phyloP scores from a whole-genome alignment of 2,113 vertebrate species.

The Aspiorhynchus laticeps region DNA sequence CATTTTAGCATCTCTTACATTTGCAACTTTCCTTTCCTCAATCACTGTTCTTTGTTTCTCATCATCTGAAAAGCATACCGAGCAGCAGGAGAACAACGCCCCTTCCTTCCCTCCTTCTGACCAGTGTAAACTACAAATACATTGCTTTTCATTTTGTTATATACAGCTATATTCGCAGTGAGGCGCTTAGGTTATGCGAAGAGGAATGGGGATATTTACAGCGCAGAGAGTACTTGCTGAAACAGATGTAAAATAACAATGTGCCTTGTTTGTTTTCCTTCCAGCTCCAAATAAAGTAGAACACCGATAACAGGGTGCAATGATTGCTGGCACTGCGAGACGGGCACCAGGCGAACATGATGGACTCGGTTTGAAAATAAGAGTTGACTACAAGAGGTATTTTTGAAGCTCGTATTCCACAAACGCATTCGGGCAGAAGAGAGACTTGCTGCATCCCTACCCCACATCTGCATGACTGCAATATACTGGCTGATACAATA shows the following conservation, averaged over 20 bases:
- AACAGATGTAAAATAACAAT: conserved; percentile 38
- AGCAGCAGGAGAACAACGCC: background rate
- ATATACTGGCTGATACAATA: background rate
- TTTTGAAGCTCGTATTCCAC: conserved; percentile 17
- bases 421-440: background rate
- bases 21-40: conserved; percentile 28
- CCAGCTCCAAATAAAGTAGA: conserved; percentile 32
- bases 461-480: background rate
- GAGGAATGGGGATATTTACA: conserved; percentile 34
- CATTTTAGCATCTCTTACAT: background rate
- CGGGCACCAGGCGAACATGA: conserved; percentile 29
- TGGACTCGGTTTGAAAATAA: conserved; percentile 41
- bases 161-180: conserved; percentile 26
- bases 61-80: conserved; percentile 8
- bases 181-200: conserved; percentile 17
- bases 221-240: background rate
- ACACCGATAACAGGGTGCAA: conserved; percentile 36
- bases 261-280: conserved; percentile 44
- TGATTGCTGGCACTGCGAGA: conserved; percentile 8
- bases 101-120: conserved; percentile 30
- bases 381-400: conserved; percentile 21
- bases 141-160: conserved; percentile 46
- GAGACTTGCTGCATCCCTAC: background rate
- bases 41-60: background rate
- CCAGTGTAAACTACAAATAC: conserved; percentile 15